Evolutionary conservation across 2,797 vertebrate species (phyloP).

Genomic region (Threskiornis aethiopicus): DNA sequence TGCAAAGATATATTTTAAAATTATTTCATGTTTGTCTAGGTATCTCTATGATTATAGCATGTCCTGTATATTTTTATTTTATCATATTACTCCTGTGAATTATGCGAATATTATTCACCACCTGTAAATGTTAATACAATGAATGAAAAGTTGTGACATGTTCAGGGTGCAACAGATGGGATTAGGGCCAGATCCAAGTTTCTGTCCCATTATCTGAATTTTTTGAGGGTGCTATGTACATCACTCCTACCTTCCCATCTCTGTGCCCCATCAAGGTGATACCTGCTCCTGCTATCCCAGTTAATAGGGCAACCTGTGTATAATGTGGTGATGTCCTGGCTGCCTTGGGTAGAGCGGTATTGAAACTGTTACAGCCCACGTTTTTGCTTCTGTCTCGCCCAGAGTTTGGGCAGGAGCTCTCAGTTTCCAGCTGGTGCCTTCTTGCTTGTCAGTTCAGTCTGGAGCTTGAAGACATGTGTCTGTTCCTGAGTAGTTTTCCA

Average conservation of each 20-base stretch:
- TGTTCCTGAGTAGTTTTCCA: not conserved
- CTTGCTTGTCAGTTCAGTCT: not conserved
- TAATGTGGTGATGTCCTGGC: not conserved
- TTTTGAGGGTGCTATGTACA: not conserved
- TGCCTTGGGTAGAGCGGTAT: not conserved
- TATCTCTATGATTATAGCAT: not conserved
- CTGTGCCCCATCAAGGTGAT: not conserved
- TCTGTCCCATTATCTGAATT: not conserved
- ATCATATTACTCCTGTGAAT: not conserved
- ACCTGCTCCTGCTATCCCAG: not conserved
- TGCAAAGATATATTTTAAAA: not conserved
- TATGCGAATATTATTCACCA: not conserved
- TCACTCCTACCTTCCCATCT: not conserved
- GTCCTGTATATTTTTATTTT: not conserved
- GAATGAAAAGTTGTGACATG: not conserved
- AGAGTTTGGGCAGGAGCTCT: not conserved
- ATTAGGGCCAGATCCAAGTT: not conserved
- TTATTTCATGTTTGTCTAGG: not conserved
- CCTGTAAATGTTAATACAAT: not conserved
- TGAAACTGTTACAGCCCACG: not conserved
- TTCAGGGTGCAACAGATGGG: not conserved
- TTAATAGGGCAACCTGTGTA: not conserved
- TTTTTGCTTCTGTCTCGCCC: not conserved
- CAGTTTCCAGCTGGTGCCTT: not conserved
- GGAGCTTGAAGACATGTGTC: not conserved